These are phyloP conservation scores for Coregonus suidteri DNA, from an alignment of 2,797 vertebrate genomes.

Conservation along the genomic window DNA sequence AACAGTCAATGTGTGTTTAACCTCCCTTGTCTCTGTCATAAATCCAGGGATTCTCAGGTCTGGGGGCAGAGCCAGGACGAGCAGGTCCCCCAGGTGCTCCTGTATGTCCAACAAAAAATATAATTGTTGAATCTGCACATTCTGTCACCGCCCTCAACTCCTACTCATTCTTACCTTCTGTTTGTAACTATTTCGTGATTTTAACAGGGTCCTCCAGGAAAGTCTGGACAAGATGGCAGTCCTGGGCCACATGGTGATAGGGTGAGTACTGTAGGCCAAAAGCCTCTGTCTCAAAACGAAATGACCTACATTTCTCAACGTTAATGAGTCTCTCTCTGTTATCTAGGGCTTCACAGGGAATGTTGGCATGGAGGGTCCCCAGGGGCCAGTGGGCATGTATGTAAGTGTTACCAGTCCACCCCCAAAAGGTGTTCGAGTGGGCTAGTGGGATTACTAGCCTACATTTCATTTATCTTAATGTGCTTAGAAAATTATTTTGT, in stretches of 20 bases:
- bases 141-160: neutral
- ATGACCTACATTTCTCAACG: neutral
- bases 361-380: slow-evolving; percentile 70
- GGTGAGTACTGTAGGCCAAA: slow-evolving; percentile 61
- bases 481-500: neutral
- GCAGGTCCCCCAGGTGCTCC: slow-evolving; percentile 63
- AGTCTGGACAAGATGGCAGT: slow-evolving; percentile 68
- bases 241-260: slow-evolving; percentile 67
- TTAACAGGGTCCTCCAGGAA: slow-evolving; percentile 73
- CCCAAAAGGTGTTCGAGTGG: no score
- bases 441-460: no score
- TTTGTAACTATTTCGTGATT: neutral
- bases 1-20: neutral
- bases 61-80: slow-evolving; percentile 64
- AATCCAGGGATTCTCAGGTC: slow-evolving; percentile 72
- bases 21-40: slow-evolving; percentile 16
- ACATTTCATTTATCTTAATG: neutral
- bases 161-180: neutral
- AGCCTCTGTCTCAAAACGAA: neutral
- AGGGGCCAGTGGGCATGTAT: slow-evolving; percentile 81
- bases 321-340: slow-evolving; percentile 10
- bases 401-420: slow-evolving; percentile 70
- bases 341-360: slow-evolving; percentile 79
- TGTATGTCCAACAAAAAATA: slow-evolving; percentile 57
- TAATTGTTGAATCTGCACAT: neutral